These are phyloP conservation scores for Amaurobius ferox DNA, from an alignment of 2,888 invertebrate genomes.

Conservation along the genomic window DNA sequence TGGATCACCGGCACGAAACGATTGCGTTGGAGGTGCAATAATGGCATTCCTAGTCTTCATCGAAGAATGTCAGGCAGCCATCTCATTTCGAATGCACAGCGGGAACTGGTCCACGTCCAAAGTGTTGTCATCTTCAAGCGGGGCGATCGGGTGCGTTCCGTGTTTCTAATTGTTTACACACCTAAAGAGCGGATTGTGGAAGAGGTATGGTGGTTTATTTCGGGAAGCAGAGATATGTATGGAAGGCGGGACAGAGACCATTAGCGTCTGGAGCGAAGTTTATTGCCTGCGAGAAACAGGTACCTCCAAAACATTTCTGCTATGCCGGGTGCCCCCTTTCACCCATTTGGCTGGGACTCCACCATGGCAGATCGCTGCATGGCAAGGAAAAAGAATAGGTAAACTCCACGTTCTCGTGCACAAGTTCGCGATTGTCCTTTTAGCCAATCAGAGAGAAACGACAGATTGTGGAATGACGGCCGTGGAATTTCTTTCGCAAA, in stretches of 20 bases:
- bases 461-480: background rate
- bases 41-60: too few species aligned
- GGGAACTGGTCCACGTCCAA: background rate
- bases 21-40: too few species aligned
- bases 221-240: conserved; percentile 28
- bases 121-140: conserved; percentile 34
- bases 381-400: too few species aligned
- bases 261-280: conserved; percentile 53
- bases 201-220: conserved; percentile 29
- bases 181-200: conserved; percentile 40
- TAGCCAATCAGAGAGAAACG: background rate
- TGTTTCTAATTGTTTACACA: conserved; percentile 40
- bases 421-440: background rate
- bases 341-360: conserved; percentile 25
- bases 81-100: too few species aligned
- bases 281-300: conserved; percentile 63
- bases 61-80: too few species aligned
- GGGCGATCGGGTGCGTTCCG: background rate
- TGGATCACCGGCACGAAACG: too few species aligned
- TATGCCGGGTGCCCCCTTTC: conserved; percentile 29
- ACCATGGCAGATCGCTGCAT: too few species aligned
- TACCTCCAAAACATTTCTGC: conserved; percentile 40
- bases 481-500: background rate
- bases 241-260: conserved; percentile 26
- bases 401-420: background rate